Percentiles rank a stretch among this genome's conserved stretches.
Evolutionary conservation across 2,888 invertebrate species (phyloP).

Genomic region (Pegoplata infirma): DNA sequence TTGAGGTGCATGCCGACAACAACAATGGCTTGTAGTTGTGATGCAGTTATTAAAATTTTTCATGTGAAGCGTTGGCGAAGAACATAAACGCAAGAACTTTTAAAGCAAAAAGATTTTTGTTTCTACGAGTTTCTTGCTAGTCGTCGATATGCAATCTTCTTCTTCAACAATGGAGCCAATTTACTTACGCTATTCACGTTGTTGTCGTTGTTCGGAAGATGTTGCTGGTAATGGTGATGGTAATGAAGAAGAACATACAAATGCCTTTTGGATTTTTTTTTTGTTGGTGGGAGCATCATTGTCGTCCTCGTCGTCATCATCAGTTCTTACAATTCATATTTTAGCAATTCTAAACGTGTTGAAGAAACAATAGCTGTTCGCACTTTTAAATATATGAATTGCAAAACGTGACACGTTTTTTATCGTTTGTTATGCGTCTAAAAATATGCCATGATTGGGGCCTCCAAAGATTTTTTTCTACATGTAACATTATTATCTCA

Average conservation of each 20-base stretch:
- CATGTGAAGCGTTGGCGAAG: conserved; percentile 51
- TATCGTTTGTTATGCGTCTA: conserved; percentile 77
- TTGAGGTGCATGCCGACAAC: conserved; percentile 47
- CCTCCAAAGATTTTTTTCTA: conserved; percentile 19
- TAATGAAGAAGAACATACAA: conserved; percentile 40
- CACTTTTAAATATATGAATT: conserved; percentile 77
- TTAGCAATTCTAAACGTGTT: conserved; percentile 76
- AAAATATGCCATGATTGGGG: conserved; percentile 68
- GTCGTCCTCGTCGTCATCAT: conserved; percentile 40
- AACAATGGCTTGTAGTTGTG: conserved; percentile 42
- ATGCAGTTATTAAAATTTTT: conserved; percentile 54
- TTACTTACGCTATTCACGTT: conserved; percentile 45
- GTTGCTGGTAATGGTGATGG: conserved; percentile 16
- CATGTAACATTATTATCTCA: conserved; percentile 36
- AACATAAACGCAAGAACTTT: conserved; percentile 10
- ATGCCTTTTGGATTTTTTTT: conserved; percentile 49
- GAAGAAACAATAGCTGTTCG: conserved; percentile 66
- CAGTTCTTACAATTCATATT: conserved; percentile 72
- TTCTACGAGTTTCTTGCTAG: conserved; percentile 15
- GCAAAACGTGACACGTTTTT: conserved; percentile 78
- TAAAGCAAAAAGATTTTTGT: conserved; percentile 14
- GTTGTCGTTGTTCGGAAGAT: conserved; percentile 10
- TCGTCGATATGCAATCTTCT: conserved; percentile 52
- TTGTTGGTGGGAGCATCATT: conserved; percentile 52
- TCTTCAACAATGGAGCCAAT: conserved; percentile 56